phyloP scores from a whole-genome alignment of 2,888 invertebrate genomes.

The Athalia rosae region DNA sequence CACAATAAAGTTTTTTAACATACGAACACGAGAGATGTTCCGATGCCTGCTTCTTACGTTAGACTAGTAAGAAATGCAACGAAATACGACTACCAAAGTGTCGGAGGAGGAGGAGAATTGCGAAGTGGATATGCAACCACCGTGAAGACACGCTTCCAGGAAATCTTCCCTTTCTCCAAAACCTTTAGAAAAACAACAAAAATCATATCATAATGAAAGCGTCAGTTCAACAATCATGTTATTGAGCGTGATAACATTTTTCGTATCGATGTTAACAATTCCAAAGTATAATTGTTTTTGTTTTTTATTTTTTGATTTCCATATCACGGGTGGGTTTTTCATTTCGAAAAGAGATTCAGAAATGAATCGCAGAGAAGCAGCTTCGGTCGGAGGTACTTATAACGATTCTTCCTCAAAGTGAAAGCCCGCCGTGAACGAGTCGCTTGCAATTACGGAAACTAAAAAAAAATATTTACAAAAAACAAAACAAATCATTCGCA shows the following conservation, averaged over 20 bases:
- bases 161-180: conserved; percentile 65
- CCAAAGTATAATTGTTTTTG: too few species aligned
- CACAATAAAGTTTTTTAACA: conserved; percentile 6
- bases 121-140: conserved; percentile 68
- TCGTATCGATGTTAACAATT: too few species aligned
- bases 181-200: conserved; percentile 46
- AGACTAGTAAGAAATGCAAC: conserved; percentile 38
- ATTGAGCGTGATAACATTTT: too few species aligned
- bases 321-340: too few species aligned
- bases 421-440: neutral
- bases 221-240: too few species aligned
- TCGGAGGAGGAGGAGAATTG: conserved; percentile 61
- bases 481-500: neutral
- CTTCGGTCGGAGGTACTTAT: neutral
- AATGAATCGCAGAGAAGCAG: neutral
- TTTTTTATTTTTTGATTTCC: too few species aligned
- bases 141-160: conserved; percentile 72
- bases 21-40: conserved; percentile 37
- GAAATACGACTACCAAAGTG: conserved; percentile 23
- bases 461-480: too few species aligned
- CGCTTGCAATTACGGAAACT: neutral
- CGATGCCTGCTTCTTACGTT: conserved; percentile 35
- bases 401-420: neutral
- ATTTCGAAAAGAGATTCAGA: too few species aligned
- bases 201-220: neutral